A percentile compares a stretch with the other conserved stretches of the same genome.
These are phyloP conservation scores for Etheostoma nigrum DNA, from an alignment of 2,797 vertebrate species.

Conservation along the genomic window DNA sequence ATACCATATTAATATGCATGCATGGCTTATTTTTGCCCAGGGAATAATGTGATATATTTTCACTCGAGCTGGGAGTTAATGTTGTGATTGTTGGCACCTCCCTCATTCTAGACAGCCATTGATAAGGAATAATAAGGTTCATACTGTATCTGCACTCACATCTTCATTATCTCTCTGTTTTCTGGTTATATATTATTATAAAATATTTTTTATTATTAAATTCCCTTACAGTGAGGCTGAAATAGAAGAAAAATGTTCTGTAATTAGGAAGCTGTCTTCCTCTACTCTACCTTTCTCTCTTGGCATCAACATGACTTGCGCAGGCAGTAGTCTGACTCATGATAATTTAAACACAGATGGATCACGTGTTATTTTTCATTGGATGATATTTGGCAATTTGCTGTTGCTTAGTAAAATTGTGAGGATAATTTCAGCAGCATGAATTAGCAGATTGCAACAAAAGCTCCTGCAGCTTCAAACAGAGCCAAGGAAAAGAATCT, in stretches of 20 bases:
- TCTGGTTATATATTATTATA: conserved; percentile 12
- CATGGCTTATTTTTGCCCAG: conserved; percentile 27
- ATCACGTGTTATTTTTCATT: conserved; percentile 44
- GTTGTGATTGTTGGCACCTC: conserved; percentile 40
- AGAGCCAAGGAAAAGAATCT: conserved; percentile 45
- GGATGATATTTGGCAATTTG: conserved; percentile 48
- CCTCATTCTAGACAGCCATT: conserved; percentile 47
- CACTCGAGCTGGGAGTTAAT: conserved; percentile 12
- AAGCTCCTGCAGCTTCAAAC: conserved; percentile 58
- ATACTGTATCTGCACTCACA: conserved; percentile 25
- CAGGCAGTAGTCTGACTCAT: conserved; percentile 49
- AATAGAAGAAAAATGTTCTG: conserved; percentile 17
- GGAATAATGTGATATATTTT: conserved; percentile 37
- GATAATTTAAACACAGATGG: conserved; percentile 50
- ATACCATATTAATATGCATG: conserved; percentile 42
- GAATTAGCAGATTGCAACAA: conserved; percentile 74
- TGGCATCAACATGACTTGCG: conserved; percentile 40
- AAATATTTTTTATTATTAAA: neutral
- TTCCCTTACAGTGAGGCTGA: conserved; percentile 12
- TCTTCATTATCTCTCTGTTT: conserved; percentile 54
- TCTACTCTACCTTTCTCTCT: conserved; percentile 7
- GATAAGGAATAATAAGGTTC: conserved; percentile 41
- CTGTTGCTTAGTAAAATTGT: conserved; percentile 60
- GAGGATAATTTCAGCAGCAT: conserved; percentile 60
- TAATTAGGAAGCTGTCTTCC: conserved; percentile 43